Evolutionary conservation across 2,888 invertebrate species (phyloP).

Genomic region (Sicus ferrugineus): DNA sequence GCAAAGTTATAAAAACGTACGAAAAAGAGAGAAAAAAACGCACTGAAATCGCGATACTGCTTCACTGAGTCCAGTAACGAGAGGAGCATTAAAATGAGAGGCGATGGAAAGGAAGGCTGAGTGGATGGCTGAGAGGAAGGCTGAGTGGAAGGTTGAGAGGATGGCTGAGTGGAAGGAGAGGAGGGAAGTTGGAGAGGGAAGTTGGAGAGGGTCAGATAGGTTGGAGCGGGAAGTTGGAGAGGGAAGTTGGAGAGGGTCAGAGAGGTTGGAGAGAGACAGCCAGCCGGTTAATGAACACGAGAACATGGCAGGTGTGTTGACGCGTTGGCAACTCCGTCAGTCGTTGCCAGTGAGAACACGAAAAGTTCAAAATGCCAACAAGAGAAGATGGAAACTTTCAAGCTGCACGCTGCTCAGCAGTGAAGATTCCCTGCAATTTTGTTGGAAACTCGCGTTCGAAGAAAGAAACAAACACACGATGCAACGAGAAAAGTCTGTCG

Average conservation of each 20-base stretch:
- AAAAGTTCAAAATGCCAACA: slow-evolving; percentile 18
- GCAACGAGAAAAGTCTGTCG: too few species aligned
- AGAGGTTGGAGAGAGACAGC: too few species aligned
- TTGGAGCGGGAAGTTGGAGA: too few species aligned
- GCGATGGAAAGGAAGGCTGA: not conserved
- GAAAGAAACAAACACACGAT: too few species aligned
- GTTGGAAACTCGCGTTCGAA: too few species aligned
- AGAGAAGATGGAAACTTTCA: slow-evolving; percentile 7
- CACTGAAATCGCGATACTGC: slow-evolving; percentile 4
- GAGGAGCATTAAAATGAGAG: not conserved
- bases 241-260: too few species aligned
- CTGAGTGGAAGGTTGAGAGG: not conserved
- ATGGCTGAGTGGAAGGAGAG: not conserved
- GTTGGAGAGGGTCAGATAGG: too few species aligned
- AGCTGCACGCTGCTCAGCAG: too few species aligned
- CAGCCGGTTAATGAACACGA: too few species aligned
- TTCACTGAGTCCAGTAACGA: not conserved
- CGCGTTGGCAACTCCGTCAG: not conserved
- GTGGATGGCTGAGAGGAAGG: not conserved
- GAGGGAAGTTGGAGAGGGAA: too few species aligned
- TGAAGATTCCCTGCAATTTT: too few species aligned
- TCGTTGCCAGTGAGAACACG: not conserved
- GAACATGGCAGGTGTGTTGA: not conserved
- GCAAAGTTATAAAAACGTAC: slow-evolving; percentile 14
- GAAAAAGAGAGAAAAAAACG: too few species aligned